Evolutionary conservation across 2,888 invertebrate species (phyloP), one percentile per base, ranked within the genome.

Genomic region (Smittia aterrima): DNA sequence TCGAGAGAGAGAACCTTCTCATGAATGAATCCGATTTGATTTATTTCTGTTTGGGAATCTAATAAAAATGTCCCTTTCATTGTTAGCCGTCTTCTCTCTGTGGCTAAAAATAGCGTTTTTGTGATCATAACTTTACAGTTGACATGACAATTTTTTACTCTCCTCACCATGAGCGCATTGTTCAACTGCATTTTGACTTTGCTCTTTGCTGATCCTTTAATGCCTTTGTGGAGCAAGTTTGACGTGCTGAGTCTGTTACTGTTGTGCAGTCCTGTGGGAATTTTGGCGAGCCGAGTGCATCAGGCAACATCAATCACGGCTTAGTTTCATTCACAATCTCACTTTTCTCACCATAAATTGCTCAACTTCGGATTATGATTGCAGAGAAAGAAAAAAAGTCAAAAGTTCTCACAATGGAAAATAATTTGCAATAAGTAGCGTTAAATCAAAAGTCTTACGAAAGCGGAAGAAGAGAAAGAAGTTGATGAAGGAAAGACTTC

Each of bases 41-140:
- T 72, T 72, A 72, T 62, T 58, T 72, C 72, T 72, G 40, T 72
- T 72, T 72, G 62, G 40, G 11, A 32, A 32, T 72, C 58, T 72
- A 72, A 72, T 72, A 72, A 72, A 72, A 72, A 62, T 72, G 72
- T 72, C 72, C 70, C 54, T 40, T 72, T 20, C 54, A 71, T 71
- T 71, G 70, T 71, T 27, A 7, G 18, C 24, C 54, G 54, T 25
- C 24, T 71, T 58, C 62, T 18, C 53, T 72, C 25, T 58, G 72
- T 72, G 72, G 62, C 58, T 40, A 24, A 72, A 62, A 62, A 38
- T 62, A 54, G 58, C 62, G 72, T 62, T 62, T 62, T 32, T 22
- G 24, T 22, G 53, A 53, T n/a, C 38, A 62, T 62, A 70, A 70
- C 47, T n/a, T 18, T n/a, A n/a, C 70, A 70, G 13, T 27, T n/a